These are phyloP conservation scores for Tetropium fuscum DNA, from an alignment of 2,888 invertebrate species.

Conservation along the genomic window DNA sequence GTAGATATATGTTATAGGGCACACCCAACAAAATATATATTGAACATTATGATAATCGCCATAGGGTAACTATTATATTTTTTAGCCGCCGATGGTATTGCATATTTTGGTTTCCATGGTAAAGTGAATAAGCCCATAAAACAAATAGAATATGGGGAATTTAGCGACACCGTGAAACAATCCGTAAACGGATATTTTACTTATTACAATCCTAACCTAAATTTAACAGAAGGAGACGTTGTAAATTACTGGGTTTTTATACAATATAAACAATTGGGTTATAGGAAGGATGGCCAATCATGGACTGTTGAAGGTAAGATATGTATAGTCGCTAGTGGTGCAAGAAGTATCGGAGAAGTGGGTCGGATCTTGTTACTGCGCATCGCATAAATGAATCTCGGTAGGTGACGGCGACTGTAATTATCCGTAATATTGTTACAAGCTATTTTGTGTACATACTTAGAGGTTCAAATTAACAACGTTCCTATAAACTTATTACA, in stretches of 20 bases:
- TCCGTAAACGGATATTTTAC: constrained; percentile 69
- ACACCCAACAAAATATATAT: no score
- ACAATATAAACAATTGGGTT: constrained; percentile 67
- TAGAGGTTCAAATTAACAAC: no score
- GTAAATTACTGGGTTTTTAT: constrained; percentile 74
- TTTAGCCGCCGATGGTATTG: constrained; percentile 68
- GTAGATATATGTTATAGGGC: no score
- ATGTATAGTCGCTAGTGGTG: neutral
- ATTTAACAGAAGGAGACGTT: constrained; percentile 69
- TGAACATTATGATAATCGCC: no score
- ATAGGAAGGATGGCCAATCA: constrained; percentile 62
- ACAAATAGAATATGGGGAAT: constrained; percentile 68
- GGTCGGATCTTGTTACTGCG: no score
- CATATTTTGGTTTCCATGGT: constrained; percentile 74
- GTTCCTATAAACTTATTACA: no score
- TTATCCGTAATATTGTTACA: no score
- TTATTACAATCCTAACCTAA: constrained; percentile 65
- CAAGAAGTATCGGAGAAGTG: no score
- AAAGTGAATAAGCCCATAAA: constrained; percentile 71
- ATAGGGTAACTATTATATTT: no score
- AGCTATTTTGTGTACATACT: no score
- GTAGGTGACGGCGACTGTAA: no score
- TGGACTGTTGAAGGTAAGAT: constrained; percentile 67
- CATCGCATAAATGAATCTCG: no score
- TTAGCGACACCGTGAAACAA: constrained; percentile 66